Base-by-base conservation (phyloP, 2,888 invertebrate genomes). In the Chirona hameri region DNA sequence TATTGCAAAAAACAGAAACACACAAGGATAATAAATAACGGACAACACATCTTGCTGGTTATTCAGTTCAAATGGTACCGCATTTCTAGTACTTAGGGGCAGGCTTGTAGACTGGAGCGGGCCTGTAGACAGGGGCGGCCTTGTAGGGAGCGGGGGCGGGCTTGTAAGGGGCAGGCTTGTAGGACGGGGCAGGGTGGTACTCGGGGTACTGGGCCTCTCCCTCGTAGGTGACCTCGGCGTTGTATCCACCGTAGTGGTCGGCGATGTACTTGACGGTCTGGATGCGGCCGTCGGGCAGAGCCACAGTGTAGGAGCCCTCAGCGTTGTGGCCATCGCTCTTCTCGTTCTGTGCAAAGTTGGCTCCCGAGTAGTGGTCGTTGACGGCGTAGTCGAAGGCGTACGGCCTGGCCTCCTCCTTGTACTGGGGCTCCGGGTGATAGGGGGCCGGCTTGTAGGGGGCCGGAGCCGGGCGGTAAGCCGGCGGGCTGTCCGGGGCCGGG, bases 241-340 rank as follows among this genome's bases (percentile, higher is more conserved):
- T 94, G 89, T 94, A 96, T 57, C 96, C 96, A 86, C 93, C 94
- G 88, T 94, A 18, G 95, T 95, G 95, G 87, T 95, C 95, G 0
- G 94, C 94, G 0, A 93, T 94, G 87, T 96, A 96, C 86, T 93
- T 93, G 10, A 95, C 95, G 84, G 95, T 91, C 89, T 96, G 95
- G 46, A 93, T 92, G 84, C 95, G 91, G 14, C 95, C 95, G 87
- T 96, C 94, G 2, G 92, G 92, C 82, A 92, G 88, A 72, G 92
- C 87, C 65, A 92, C 92, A 87, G 91, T 91, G 87, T 92, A 93
- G 69, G 91, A 91, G 80, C 92, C 92, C 12, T 90, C 90, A 0
- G 92, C 91, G 81, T 90, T 90, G 84, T 91, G 91, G 82, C 91
- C 92, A 86, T 92, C 91, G 55, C 92, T 88, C 86, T 91, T 91